Base-by-base conservation (phyloP, 2,888 invertebrate species). In the Drosophila antonietae region DNA sequence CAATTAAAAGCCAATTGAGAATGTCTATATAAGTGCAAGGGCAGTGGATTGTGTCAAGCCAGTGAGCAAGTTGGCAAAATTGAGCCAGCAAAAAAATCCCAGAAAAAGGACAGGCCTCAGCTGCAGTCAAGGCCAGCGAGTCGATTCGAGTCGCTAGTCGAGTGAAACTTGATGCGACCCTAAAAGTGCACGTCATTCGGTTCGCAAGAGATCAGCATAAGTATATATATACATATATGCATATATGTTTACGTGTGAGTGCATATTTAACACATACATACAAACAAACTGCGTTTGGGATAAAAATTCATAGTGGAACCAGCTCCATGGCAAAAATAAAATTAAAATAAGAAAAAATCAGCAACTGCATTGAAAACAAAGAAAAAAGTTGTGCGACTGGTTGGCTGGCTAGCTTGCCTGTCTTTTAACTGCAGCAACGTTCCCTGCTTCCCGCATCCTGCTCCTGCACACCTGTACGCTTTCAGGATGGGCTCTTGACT, bases 101-200 rank as follows among this genome's bases (percentile, higher is more conserved):
- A 75, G 51, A 73, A 71, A 78, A 80, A 80, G 80, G 80, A 80
- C 82, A 68, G 80, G 63, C 79, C 68, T 44, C 57, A 65, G 62
- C 60, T 37, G 35, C 72, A 49, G 63, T 67, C 89, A 89, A 89
- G 89, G 89, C 89, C 86, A 83, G 37, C 84, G 23, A 81, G 81
- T 86, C 61, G 20, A 75, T 73, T 75, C 60, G 46, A 73, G 73
- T 75, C 56, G 46, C 39, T 18, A 33, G 2, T 55, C 28, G 37
- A 59, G 47, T 39, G 28, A 39, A 47, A 60, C 72, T 65, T 57
- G 60, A 60, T 68, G 68, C 73, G 88, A 79, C 84, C 87, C 81
- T 76, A 86, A 84, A 83, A 86, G 20, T 83, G 88, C 83, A 75
- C 73, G 73, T 83, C 83, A 83, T 83, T 69, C 74, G n/a, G 33